Evolutionary conservation across 2,113 vertebrate species (phyloP), one percentile per base, ranked within the genome.

Genomic region (Mionectes macconnelli): DNA sequence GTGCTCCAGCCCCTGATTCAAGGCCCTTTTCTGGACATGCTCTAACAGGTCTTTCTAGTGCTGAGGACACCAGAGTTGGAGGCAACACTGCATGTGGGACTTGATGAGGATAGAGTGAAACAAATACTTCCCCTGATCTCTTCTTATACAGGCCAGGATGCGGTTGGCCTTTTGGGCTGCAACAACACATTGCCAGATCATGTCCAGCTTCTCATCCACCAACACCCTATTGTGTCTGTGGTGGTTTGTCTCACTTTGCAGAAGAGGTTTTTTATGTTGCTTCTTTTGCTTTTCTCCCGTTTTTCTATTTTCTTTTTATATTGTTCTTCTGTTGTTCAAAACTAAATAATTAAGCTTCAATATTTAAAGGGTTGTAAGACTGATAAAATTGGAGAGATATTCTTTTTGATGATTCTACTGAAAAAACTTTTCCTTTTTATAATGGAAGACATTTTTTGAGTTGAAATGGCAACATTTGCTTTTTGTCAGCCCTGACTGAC

Each of bases 121-220:
- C 24, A 47, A 47, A 30, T 55, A 15, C 11, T 40, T 75, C 7
- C 23, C 19, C 21, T 0, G 0, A 18, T 40, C 44, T 55, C 39
- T 22, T 68, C 39, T 62, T 39, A 27, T 60, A 31, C 20, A 76
- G n/a, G 30, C 44, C 70, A 55, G 40, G 39, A 30, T 40, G 17
- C n/a, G n/a, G 9, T 7, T 53, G 39, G 16, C 13, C 33, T 67
- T 75, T 0, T 0, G 8, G 28, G 24, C n/a, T 62, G 14, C 20
- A 47, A 62, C 20, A 53, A 55, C 10, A 25, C 4, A 4, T 53
- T 62, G 13, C n/a, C 16, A 27, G 18, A 12, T 55, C 45, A 33
- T 39, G 17, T 63, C 37, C 60, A 63, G 60, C 57, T 50, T 33
- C 62, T 60, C 30, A 35, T 53, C 45, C 60, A 68, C n/a, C n/a